These are phyloP conservation scores for Laupala kohalensis DNA, from an alignment of 1,140 invertebrate species.

Conservation along the genomic window DNA sequence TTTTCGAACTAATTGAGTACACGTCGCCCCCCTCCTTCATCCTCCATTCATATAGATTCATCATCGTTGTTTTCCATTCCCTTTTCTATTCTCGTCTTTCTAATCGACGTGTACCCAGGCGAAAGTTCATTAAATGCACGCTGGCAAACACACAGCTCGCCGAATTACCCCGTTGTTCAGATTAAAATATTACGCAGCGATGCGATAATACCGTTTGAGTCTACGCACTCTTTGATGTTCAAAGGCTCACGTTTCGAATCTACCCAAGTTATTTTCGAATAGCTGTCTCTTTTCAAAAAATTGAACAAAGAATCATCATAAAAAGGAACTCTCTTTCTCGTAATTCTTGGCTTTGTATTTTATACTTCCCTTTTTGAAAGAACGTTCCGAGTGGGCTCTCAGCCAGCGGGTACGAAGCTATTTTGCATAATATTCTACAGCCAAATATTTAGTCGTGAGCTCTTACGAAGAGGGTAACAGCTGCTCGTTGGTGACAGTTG, in stretches of 20 bases:
- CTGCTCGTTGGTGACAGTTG: no score
- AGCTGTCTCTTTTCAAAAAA: neutral
- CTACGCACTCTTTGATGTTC: neutral
- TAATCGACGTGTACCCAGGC: neutral
- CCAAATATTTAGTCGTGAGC: neutral
- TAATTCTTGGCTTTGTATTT: neutral
- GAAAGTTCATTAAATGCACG: neutral
- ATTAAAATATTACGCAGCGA: neutral
- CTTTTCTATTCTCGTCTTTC: neutral
- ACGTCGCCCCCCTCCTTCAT: no score
- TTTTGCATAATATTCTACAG: neutral
- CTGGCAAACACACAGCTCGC: neutral
- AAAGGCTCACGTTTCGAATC: neutral
- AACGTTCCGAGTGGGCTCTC: neutral
- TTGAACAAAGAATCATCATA: neutral
- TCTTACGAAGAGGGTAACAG: neutral
- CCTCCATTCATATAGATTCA: no score
- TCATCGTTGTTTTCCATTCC: neutral
- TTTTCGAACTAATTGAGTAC: no score
- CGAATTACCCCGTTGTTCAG: neutral
- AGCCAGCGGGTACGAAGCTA: neutral
- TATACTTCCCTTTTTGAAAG: no score
- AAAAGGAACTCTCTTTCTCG: neutral
- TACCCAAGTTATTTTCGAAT: neutral
- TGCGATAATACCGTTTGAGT: neutral